A percentile compares a stretch with the other conserved stretches of the same genome.
These are phyloP conservation scores for Invenusta paracnida DNA, from an alignment of 2,888 invertebrate species.

Conservation along the genomic window DNA sequence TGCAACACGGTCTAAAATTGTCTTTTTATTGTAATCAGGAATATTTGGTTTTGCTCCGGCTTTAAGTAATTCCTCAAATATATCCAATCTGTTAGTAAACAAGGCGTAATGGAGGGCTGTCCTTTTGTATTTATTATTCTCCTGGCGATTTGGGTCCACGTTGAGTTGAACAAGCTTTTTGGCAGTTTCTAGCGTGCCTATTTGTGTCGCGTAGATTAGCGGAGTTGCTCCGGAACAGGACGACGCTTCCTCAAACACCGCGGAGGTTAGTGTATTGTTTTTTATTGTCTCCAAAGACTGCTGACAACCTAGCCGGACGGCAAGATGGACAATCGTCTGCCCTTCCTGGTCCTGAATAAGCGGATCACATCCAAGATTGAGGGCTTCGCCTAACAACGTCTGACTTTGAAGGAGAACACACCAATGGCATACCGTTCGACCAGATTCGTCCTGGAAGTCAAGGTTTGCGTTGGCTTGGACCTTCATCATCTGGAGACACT, in stretches of 20 bases:
- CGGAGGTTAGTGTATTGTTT: constrained; percentile 10
- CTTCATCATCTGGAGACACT: constrained; percentile 35
- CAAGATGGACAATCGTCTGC: constrained; percentile 40
- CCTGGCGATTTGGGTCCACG: constrained; percentile 49
- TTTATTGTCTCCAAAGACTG: constrained; percentile 34
- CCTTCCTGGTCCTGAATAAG: constrained; percentile 41
- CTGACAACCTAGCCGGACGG: constrained; percentile 32
- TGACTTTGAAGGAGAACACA: constrained; percentile 32
- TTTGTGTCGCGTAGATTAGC: constrained; percentile 51
- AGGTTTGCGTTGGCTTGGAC: constrained; percentile 72
- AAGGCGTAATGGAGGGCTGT: constrained; percentile 53
- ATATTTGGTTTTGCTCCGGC: constrained; percentile 49
- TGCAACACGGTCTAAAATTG: constrained; percentile 51
- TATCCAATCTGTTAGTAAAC: constrained; percentile 48
- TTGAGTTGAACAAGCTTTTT: constrained; percentile 50
- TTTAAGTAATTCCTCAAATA: constrained; percentile 51
- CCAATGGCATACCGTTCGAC: constrained; percentile 65
- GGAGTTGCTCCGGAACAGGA: constrained; percentile 50
- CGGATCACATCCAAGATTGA: constrained; percentile 38
- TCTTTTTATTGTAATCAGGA: constrained; percentile 50
- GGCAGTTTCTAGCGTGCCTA: constrained; percentile 49
- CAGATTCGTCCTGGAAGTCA: constrained; percentile 83
- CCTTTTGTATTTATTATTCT: constrained; percentile 49
- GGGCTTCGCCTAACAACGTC: neutral
- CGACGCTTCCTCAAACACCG: constrained; percentile 43